These are phyloP conservation scores for Nephrotoma guestfalica DNA, from an alignment of 2,888 invertebrate species.

Conservation along the genomic window DNA sequence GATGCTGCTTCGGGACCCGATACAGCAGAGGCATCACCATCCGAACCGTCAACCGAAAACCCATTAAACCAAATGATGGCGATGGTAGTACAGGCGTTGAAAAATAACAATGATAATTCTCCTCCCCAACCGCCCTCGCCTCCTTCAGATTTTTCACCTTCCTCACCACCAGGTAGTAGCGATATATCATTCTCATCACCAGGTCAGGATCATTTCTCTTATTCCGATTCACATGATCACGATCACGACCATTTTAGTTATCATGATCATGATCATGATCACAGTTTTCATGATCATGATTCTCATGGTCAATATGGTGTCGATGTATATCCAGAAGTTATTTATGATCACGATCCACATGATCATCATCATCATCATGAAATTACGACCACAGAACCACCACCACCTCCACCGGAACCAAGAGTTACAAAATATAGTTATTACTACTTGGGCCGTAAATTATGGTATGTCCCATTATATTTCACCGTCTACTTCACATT, in stretches of 20 bases:
- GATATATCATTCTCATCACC: background rate
- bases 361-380: constrained; percentile 16
- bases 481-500: constrained; percentile 47
- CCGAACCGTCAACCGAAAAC: background rate
- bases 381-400: constrained; percentile 22
- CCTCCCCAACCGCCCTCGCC: background rate
- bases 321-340: constrained; percentile 19
- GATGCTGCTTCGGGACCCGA: constrained; percentile 5
- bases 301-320: constrained; percentile 13
- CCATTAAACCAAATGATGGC: background rate
- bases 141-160: background rate
- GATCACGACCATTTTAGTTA: constrained; percentile 16
- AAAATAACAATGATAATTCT: background rate
- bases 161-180: background rate
- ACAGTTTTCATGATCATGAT: constrained; percentile 8
- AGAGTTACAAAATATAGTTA: constrained; percentile 47
- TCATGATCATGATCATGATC: constrained; percentile 22
- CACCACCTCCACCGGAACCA: constrained; percentile 21
- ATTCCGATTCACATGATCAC: background rate
- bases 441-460: constrained; percentile 51
- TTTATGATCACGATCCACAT: constrained; percentile 18
- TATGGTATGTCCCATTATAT: constrained; percentile 57
- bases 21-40: background rate
- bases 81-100: background rate
- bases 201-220: background rate